Conservation (phyloP, 2,113 vertebrate species). For the Psittacara wagleri region DNA sequence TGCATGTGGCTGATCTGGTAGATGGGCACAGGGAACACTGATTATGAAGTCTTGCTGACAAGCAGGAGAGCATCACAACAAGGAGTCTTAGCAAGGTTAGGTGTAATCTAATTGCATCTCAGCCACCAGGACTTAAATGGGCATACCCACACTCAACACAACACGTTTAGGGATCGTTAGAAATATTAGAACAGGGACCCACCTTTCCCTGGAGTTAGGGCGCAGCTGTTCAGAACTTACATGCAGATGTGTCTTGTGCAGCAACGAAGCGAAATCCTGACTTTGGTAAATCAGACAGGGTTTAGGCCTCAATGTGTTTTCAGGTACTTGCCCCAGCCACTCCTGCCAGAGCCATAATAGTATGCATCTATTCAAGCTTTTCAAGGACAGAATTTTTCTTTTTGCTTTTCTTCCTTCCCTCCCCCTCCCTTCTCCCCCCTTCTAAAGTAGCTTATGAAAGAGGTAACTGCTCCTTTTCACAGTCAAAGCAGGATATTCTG, state of each 20-base stretch:
- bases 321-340: background rate
- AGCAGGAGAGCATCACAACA: background rate
- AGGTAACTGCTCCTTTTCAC: conserved; percentile 62
- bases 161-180: background rate
- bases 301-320: background rate
- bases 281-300: background rate
- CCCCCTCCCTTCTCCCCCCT: background rate
- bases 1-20: background rate
- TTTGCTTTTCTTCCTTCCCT: background rate
- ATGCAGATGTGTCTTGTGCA: background rate
- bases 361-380: conserved; percentile 40
- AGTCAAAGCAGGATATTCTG: conserved; percentile 55
- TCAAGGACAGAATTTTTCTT: conserved; percentile 23
- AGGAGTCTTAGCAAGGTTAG: background rate
- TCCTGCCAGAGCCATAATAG: background rate
- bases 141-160: background rate
- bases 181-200: background rate
- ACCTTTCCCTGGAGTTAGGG: background rate
- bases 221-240: background rate
- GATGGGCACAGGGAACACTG: background rate
- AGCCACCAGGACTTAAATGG: background rate
- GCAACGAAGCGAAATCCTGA: background rate
- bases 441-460: conserved; percentile 46
- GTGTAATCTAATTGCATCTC: background rate
- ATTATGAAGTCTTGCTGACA: background rate